These are phyloP conservation scores for Ormyrus labotus DNA, from an alignment of 2,888 invertebrate species.

Conservation along the genomic window DNA sequence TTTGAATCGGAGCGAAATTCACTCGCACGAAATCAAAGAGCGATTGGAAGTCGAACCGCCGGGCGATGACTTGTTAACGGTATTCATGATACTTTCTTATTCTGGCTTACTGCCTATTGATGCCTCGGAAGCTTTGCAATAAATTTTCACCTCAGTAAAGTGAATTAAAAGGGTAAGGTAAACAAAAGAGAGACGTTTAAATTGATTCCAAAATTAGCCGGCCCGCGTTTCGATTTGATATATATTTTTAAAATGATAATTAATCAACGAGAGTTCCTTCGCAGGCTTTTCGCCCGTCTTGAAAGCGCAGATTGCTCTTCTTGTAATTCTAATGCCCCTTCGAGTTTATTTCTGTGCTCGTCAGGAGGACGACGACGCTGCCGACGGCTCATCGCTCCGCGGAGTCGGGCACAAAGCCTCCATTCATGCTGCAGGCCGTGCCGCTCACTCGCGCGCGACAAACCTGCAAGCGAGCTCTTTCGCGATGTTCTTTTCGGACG, in stretches of 20 bases:
- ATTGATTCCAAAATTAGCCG: background rate
- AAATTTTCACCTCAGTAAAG: no score
- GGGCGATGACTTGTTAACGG: conserved; percentile 46
- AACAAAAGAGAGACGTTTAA: no score
- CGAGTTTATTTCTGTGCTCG: conserved; percentile 66
- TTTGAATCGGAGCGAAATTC: conserved; percentile 37
- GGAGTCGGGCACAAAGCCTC: conserved; percentile 63
- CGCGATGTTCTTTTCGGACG: conserved; percentile 25
- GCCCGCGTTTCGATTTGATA: no score
- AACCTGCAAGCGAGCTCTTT: background rate
- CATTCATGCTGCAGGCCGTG: conserved; percentile 63
- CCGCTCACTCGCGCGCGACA: conserved; percentile 53
- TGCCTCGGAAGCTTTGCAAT: background rate
- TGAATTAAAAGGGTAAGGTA: no score
- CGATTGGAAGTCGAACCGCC: conserved; percentile 27
- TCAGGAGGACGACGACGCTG: conserved; percentile 16
- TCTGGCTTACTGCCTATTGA: background rate
- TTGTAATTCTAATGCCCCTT: conserved; percentile 54
- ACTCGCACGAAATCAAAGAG: conserved; percentile 21
- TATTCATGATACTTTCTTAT: conserved; percentile 14
- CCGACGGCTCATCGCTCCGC: conserved; percentile 58
- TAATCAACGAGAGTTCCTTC: no score
- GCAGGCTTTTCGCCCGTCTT: conserved; percentile 33
- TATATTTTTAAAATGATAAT: no score
- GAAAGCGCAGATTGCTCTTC: conserved; percentile 48